These are phyloP conservation scores for Pithys albifrons DNA, from an alignment of 2,113 vertebrate species.

Conservation along the genomic window DNA sequence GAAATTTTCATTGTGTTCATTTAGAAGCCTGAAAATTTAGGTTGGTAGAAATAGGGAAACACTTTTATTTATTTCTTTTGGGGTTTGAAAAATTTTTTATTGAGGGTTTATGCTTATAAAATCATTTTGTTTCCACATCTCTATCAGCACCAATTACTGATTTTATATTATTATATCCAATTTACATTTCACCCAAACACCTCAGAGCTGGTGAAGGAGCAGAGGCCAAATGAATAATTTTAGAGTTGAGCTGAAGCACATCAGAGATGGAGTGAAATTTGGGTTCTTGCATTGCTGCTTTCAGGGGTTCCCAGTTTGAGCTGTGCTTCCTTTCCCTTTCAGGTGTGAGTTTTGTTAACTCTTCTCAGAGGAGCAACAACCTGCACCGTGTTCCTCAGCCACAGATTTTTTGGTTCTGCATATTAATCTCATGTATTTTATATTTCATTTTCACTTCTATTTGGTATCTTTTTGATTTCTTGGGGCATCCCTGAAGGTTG, in stretches of 20 bases:
- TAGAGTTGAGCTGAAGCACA: background rate
- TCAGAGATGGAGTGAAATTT: background rate
- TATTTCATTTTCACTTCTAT: background rate
- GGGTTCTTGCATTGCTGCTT: background rate
- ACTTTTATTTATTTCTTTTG: background rate
- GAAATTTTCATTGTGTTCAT: background rate
- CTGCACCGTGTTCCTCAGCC: background rate
- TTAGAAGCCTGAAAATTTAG: background rate
- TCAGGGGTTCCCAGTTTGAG: background rate
- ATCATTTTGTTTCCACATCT: accelerated
- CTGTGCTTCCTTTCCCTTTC: background rate
- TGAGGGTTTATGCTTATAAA: background rate
- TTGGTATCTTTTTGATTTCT: background rate
- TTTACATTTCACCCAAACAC: background rate
- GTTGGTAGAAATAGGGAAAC: background rate
- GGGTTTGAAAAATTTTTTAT: background rate
- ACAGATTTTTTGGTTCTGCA: slow-evolving; percentile 12
- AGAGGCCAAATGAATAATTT: background rate
- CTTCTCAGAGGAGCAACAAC: background rate
- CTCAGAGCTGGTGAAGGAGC: background rate
- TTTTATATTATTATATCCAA: background rate
- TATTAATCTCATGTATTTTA: background rate
- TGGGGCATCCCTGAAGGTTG: background rate
- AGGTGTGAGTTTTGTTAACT: background rate
- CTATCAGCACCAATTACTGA: background rate